These are phyloP conservation scores for Schrankia costaestrigalis DNA, from an alignment of 2,888 invertebrate species.

Conservation along the genomic window DNA sequence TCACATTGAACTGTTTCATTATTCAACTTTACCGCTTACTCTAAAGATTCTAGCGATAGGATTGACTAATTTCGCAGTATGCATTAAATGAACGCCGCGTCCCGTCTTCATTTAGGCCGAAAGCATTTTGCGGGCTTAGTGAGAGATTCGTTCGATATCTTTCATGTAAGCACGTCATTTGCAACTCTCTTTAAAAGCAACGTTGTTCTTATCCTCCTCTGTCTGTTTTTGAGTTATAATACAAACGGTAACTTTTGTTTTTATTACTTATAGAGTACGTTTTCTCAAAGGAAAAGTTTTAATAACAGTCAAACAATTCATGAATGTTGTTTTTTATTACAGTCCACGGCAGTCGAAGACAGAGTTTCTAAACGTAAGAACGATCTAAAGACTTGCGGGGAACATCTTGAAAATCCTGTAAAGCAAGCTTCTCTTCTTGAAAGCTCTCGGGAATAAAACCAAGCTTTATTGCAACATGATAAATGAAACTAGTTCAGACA, in stretches of 20 bases:
- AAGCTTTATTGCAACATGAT: constrained; percentile 23
- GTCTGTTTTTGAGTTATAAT: constrained; percentile 47
- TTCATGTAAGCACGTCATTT: constrained; percentile 69
- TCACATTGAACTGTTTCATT: constrained; percentile 75
- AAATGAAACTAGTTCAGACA: no score
- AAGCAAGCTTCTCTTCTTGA: constrained; percentile 44
- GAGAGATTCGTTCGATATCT: constrained; percentile 57
- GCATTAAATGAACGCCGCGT: constrained; percentile 55
- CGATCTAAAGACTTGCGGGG: constrained; percentile 43
- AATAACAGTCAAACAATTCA: constrained; percentile 57
- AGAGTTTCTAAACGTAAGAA: constrained; percentile 50
- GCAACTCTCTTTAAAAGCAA: constrained; percentile 49
- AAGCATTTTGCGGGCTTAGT: constrained; percentile 65
- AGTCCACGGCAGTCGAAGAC: constrained; percentile 38
- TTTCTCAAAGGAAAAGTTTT: constrained; percentile 51
- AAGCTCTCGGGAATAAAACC: constrained; percentile 44
- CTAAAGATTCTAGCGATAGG: constrained; percentile 67
- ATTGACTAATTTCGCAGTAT: constrained; percentile 75
- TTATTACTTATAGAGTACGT: constrained; percentile 42
- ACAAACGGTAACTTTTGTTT: constrained; percentile 51
- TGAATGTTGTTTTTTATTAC: constrained; percentile 48
- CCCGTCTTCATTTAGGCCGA: constrained; percentile 64
- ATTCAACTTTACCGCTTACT: constrained; percentile 64
- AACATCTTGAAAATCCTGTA: constrained; percentile 11
- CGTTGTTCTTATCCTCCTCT: constrained; percentile 45